phyloP scores from a whole-genome alignment of 2,113 vertebrate genomes.

The Genyomyrus donnyi region DNA sequence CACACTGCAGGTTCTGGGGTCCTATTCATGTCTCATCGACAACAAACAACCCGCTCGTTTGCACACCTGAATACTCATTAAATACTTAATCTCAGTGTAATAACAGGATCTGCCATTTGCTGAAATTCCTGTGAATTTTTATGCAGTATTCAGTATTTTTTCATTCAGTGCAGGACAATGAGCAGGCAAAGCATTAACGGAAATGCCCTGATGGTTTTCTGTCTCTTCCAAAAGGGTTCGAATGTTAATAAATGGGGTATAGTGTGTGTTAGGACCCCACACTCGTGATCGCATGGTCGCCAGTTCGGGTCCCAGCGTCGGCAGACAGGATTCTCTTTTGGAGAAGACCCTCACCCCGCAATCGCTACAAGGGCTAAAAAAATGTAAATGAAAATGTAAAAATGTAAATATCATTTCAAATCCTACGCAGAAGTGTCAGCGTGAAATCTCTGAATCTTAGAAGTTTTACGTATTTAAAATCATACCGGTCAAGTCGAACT shows the following conservation, averaged over 20 bases:
- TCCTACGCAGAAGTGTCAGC: background rate
- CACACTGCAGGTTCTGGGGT: background rate
- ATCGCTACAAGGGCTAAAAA: background rate
- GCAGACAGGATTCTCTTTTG: background rate
- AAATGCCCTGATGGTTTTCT: background rate
- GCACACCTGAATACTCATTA: background rate
- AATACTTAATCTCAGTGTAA: background rate
- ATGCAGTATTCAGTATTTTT: background rate
- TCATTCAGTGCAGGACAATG: background rate
- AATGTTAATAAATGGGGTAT: background rate
- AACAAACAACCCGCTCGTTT: background rate
- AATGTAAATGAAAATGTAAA: background rate
- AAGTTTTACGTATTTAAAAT: background rate
- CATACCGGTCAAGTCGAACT: background rate
- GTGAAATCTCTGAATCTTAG: background rate
- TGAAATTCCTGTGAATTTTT: background rate
- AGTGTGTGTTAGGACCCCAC: background rate
- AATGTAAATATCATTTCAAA: background rate
- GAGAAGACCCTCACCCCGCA: background rate
- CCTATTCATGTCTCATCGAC: background rate
- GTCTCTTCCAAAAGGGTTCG: background rate
- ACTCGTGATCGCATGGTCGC: no score
- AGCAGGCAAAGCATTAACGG: background rate
- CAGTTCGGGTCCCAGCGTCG: background rate
- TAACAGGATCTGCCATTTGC: background rate